These are phyloP conservation scores for Melanocharis versteri DNA, from an alignment of 2,113 vertebrate species.

Conservation along the genomic window DNA sequence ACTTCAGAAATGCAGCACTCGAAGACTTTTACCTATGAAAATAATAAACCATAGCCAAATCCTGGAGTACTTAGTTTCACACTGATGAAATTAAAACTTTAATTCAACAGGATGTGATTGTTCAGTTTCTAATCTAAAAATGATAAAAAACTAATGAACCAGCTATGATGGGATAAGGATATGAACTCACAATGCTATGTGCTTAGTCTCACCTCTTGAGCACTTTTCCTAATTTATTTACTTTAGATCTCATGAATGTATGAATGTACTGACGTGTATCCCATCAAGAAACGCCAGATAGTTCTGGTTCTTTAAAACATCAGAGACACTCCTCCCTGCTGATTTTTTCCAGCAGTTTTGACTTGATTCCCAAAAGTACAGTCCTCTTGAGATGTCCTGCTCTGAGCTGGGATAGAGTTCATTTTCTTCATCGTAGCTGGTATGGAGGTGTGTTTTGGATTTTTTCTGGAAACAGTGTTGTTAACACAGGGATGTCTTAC, in stretches of 20 bases:
- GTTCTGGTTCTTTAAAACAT: background rate
- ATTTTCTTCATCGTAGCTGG: background rate
- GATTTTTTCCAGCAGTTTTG: background rate
- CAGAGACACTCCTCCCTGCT: background rate
- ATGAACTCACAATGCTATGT: background rate
- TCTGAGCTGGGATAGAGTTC: background rate
- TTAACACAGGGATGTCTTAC: background rate
- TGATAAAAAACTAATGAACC: background rate
- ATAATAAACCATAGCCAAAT: background rate
- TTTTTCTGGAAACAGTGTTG: background rate
- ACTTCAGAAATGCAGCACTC: background rate
- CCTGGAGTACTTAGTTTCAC: background rate
- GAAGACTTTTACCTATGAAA: background rate
- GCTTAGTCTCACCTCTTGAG: background rate
- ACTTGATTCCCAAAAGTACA: background rate
- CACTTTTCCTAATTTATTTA: background rate
- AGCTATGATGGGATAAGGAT: background rate
- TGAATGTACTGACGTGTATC: accelerated
- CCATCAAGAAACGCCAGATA: background rate
- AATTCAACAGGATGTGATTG: background rate
- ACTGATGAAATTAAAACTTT: background rate
- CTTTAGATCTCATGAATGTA: background rate
- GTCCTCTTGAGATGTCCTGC: background rate
- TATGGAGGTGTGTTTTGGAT: background rate
- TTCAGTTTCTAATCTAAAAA: background rate